These are phyloP conservation scores for Sterrhoptilus dennistouni DNA, from an alignment of 2,113 vertebrate species.

Conservation along the genomic window DNA sequence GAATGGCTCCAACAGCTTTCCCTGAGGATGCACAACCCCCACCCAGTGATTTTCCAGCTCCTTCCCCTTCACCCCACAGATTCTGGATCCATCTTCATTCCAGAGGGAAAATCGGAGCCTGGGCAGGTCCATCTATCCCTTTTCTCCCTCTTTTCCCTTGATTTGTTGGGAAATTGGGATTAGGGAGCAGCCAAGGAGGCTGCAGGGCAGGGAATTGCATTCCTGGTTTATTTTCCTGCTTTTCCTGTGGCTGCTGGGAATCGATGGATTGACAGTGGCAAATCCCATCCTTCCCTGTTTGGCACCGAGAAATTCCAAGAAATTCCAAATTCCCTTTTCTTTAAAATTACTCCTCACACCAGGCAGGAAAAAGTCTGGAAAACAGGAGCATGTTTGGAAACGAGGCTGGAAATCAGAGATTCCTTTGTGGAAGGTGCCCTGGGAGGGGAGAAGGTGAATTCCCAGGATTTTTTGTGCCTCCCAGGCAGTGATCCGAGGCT, in stretches of 20 bases:
- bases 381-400: not conserved
- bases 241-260: not conserved
- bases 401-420: fast-evolving
- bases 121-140: fast-evolving
- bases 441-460: not conserved
- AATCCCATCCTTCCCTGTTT: fast-evolving
- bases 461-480: not conserved
- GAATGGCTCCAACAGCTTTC: not conserved
- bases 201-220: not conserved
- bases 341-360: fast-evolving
- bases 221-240: not conserved
- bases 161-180: not conserved
- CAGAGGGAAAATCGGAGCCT: not conserved
- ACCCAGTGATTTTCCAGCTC: not conserved
- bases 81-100: fast-evolving
- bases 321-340: not conserved
- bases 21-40: not conserved
- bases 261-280: not conserved
- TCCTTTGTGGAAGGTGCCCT: not conserved
- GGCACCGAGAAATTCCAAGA: not conserved
- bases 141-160: not conserved
- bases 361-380: fast-evolving
- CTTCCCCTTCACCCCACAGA: not conserved
- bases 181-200: not conserved
- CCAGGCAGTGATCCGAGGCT: fast-evolving